Evolutionary conservation across 1,140 invertebrate genomes (phyloP).

Genomic region (Zaprionus africanus): DNA sequence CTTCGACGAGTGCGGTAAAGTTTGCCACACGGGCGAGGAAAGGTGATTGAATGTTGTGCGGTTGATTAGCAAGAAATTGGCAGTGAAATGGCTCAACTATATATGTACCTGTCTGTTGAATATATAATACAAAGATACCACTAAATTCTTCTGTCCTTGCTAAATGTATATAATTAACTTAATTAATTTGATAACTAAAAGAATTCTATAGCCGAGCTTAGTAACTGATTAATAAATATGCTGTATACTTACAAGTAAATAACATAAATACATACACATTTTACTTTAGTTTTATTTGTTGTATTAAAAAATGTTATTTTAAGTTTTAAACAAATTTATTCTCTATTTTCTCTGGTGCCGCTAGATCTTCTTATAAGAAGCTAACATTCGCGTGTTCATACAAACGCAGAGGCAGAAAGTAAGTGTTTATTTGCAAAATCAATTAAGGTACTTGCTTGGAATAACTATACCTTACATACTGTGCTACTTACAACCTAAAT

Average conservation of each 20-base stretch:
- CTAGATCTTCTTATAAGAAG: neutral
- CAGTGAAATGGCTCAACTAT: neutral
- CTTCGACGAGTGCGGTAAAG: slow-evolving; percentile 10
- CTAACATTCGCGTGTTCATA: neutral
- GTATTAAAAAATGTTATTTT: too few relatives aligned
- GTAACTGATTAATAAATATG: neutral
- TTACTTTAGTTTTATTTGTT: too few relatives aligned
- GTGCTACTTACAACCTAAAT: neutral
- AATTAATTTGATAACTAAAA: slow-evolving; percentile 8
- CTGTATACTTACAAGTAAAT: neutral
- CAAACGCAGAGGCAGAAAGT: neutral
- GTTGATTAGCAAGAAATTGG: slow-evolving; percentile 29
- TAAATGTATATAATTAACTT: slow-evolving; percentile 62
- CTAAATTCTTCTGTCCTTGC: neutral
- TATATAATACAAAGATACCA: neutral
- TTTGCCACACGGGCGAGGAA: neutral
- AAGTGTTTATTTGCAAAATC: too few relatives aligned
- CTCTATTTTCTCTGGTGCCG: neutral
- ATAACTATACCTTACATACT: too few relatives aligned
- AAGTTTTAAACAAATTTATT: neutral
- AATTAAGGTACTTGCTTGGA: too few relatives aligned
- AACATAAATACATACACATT: too few relatives aligned
- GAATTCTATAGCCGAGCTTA: neutral
- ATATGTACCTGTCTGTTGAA: neutral
- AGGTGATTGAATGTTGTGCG: slow-evolving; percentile 17